A percentile compares a stretch with the other conserved stretches of the same genome.
phyloP scores from a whole-genome alignment of 2,888 invertebrate species.

The Pyrgus malvae region DNA sequence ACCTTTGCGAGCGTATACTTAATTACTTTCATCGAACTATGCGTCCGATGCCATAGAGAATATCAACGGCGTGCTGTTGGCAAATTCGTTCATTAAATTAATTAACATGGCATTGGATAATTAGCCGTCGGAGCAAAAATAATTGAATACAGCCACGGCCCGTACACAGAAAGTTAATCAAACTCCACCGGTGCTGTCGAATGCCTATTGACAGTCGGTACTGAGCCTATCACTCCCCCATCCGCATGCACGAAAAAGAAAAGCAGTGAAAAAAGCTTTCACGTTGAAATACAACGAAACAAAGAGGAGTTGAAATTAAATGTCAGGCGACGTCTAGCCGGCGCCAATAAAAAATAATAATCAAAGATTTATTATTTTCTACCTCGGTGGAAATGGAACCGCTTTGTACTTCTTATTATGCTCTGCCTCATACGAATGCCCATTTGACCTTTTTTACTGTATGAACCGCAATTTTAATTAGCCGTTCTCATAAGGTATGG shows the following conservation, averaged over 20 bases:
- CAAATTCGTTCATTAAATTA: constrained; percentile 26
- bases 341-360: constrained; percentile 49
- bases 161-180: constrained; percentile 43
- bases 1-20: constrained; percentile 2
- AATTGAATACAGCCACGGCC: constrained; percentile 31
- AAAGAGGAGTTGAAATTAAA: constrained; percentile 63
- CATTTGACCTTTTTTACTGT: constrained; percentile 3
- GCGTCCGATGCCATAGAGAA: constrained; percentile 13
- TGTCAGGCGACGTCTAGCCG: constrained; percentile 46
- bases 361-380: constrained; percentile 41
- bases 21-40: constrained; percentile 22
- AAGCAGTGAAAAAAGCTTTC: constrained; percentile 45
- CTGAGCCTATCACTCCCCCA: constrained; percentile 38
- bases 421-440: background rate
- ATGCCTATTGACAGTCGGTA: constrained; percentile 40
- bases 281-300: constrained; percentile 45
- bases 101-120: constrained; percentile 26
- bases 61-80: constrained; percentile 14
- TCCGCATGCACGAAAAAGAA: constrained; percentile 43
- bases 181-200: constrained; percentile 40
- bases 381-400: constrained; percentile 30
- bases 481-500: background rate
- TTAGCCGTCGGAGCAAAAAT: constrained; percentile 27
- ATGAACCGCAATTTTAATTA: constrained; percentile 13
- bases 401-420: constrained; percentile 8